phyloP scores from a whole-genome alignment of 2,797 vertebrate species.

The Catostomus latipinnis region DNA sequence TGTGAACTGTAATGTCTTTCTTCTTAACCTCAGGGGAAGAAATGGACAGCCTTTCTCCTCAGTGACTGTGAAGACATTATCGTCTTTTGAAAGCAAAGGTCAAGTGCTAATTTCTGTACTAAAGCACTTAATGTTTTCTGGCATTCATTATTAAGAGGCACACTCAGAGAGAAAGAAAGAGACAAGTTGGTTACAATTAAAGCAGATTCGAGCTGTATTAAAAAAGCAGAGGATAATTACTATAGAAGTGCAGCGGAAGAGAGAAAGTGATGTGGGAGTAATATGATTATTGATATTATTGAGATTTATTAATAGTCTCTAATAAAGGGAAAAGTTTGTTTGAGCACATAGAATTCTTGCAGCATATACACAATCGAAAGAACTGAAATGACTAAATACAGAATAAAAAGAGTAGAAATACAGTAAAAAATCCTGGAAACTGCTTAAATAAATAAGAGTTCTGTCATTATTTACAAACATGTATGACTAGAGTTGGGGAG shows the following conservation, averaged over 20 bases:
- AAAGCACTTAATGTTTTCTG: conserved; percentile 73
- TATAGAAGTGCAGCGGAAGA: conserved; percentile 15
- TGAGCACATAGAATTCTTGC: too few relatives aligned
- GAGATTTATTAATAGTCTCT: conserved; percentile 11
- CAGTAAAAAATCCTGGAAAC: too few relatives aligned
- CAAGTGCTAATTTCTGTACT: conserved; percentile 70
- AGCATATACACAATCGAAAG: too few relatives aligned
- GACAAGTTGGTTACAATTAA: conserved; percentile 35
- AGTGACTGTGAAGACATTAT: conserved; percentile 67
- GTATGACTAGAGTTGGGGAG: too few relatives aligned
- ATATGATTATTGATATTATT: conserved; percentile 25
- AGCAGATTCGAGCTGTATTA: conserved; percentile 11
- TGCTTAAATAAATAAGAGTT: too few relatives aligned
- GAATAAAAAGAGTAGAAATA: too few relatives aligned
- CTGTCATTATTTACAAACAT: too few relatives aligned
- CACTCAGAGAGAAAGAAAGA: conserved; percentile 30
- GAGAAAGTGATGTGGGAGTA: conserved; percentile 25
- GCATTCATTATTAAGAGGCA: conserved; percentile 70
- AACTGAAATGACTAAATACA: too few relatives aligned
- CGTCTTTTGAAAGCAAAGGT: conserved; percentile 61
- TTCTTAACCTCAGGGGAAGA: conserved; percentile 64
- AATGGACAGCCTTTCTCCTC: conserved; percentile 67
- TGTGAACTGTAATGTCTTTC: conserved; percentile 56
- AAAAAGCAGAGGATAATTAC: conserved; percentile 3
- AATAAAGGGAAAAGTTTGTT: background rate